Evolutionary conservation across 2,888 invertebrate genomes (phyloP), one percentile per base, ranked within the genome.

Genomic region (Eudasyphora cyanicolor): DNA sequence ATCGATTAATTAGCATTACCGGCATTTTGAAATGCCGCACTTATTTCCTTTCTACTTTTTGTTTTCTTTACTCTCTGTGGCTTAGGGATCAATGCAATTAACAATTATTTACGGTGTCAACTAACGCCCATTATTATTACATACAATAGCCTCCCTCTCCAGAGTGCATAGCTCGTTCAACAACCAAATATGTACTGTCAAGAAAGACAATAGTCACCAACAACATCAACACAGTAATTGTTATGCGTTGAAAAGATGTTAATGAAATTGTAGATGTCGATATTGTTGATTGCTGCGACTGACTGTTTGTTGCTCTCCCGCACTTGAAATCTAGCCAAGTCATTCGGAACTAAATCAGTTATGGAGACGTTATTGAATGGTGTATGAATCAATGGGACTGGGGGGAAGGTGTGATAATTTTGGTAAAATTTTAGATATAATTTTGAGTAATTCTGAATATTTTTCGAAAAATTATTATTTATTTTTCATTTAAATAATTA

Each of bases 1-100:
- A 42, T 29, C 17, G 10, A 67, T 82, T 60, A 57, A 73, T 76
- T 81, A 62, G 49, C 60, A 35, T 75, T 19, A 32, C 12, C 14
- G 35, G 4, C 42, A 54, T 32, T 29, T 12, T 21, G n/a, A n/a
- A n/a, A 45, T 29, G 6, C 19, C n/a, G n/a, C n/a, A 54, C 24
- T 62, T 32, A 5, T 21, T 19, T 51, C 45, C 12, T 62, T n/a
- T 62, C n/a, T 17, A 8, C 32, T 32, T 62, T 8, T 17, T 54
- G 1, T 54, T 5, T 54, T 5, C 19, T 54, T 54, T 45, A 3
- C 45, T n/a, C 12, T 14, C 14, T 21, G 2, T 64, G 17, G n/a
- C n/a, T 14, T 45, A 49, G 19, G 35, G 57, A 80, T 51, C 7
- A 60, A 70, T 29, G 32, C 24, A 29, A 38, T 76, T 64, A 67